These are phyloP conservation scores for Hestina assimilis DNA, from an alignment of 1,140 invertebrate genomes.

Conservation along the genomic window DNA sequence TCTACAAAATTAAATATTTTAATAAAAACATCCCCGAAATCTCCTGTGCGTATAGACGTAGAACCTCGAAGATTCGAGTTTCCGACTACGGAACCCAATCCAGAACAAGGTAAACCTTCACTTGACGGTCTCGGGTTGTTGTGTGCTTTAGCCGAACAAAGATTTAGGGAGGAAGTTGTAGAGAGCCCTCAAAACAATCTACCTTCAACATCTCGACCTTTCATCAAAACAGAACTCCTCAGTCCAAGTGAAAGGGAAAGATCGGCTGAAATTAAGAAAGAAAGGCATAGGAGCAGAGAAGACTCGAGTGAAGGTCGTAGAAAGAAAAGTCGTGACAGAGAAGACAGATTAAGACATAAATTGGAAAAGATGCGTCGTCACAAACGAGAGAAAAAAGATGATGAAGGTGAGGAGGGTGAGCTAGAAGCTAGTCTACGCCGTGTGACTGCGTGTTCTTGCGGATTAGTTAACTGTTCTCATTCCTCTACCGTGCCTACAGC, in stretches of 20 bases:
- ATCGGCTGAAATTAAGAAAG: constrained; percentile 51
- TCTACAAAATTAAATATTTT: constrained; percentile 59
- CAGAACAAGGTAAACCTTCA: constrained; percentile 51
- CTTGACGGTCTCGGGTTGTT: constrained; percentile 88
- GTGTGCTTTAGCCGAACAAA: constrained; percentile 91
- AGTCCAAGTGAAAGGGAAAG: constrained; percentile 54
- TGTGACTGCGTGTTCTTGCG: constrained; percentile 65
- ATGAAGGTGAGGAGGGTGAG: constrained; percentile 48
- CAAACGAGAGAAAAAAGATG: constrained; percentile 66
- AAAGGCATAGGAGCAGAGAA: constrained; percentile 58
- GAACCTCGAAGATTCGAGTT: constrained; percentile 66
- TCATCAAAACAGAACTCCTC: constrained; percentile 62
- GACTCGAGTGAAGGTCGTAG: constrained; percentile 61
- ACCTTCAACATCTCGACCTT: constrained; percentile 45
- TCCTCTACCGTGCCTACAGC: constrained; percentile 64
- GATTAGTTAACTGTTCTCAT: constrained; percentile 47
- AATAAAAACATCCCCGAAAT: constrained; percentile 74
- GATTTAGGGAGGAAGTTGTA: constrained; percentile 86
- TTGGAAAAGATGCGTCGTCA: constrained; percentile 66
- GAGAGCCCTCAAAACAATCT: constrained; percentile 50
- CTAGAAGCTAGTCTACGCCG: constrained; percentile 64
- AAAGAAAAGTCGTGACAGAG: constrained; percentile 58
- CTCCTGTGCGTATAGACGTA: constrained; percentile 48
- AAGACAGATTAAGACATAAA: constrained; percentile 62
- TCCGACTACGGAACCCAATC: constrained; percentile 40